Conservation (phyloP, 1,140 invertebrate species). For the Drosophila nebulosa region DNA sequence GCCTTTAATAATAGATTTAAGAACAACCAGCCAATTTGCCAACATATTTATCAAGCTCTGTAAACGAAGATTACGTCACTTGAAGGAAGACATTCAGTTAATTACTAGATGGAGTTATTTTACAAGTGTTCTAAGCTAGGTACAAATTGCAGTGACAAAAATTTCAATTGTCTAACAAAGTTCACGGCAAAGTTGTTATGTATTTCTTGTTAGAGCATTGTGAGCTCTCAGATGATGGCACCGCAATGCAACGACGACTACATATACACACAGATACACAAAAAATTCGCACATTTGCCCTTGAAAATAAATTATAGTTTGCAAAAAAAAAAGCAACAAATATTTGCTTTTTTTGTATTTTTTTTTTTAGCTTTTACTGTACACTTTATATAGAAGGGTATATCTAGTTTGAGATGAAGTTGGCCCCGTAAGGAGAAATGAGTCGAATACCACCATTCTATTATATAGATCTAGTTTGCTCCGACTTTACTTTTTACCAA, state of each 20-base stretch:
- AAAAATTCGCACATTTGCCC: conserved; percentile 70
- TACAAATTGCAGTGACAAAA: not conserved
- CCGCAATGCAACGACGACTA: conserved; percentile 47
- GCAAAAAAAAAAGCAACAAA: conserved; percentile 49
- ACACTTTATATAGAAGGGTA: not conserved
- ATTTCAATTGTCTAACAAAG: not conserved
- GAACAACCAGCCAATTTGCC: no score
- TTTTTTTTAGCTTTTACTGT: conserved; percentile 40
- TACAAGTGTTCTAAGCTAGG: not conserved
- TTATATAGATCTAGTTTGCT: no score
- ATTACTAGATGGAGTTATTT: not conserved
- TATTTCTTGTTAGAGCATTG: conserved; percentile 35
- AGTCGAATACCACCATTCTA: no score
- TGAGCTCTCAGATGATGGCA: conserved; percentile 39
- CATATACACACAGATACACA: conserved; percentile 19
- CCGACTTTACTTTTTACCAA: no score
- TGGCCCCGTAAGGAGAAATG: no score
- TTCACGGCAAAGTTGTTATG: not conserved
- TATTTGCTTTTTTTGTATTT: conserved; percentile 42
- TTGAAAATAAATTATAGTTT: conserved; percentile 78
- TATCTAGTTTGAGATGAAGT: not conserved
- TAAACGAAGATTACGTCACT: no score
- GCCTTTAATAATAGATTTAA: no score
- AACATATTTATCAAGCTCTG: no score
- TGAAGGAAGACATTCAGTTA: not conserved